A percentile compares a stretch with the other conserved stretches of the same genome.
Evolutionary conservation across 2,113 vertebrate genomes (phyloP).

Genomic region (Alaudala cheleensis): DNA sequence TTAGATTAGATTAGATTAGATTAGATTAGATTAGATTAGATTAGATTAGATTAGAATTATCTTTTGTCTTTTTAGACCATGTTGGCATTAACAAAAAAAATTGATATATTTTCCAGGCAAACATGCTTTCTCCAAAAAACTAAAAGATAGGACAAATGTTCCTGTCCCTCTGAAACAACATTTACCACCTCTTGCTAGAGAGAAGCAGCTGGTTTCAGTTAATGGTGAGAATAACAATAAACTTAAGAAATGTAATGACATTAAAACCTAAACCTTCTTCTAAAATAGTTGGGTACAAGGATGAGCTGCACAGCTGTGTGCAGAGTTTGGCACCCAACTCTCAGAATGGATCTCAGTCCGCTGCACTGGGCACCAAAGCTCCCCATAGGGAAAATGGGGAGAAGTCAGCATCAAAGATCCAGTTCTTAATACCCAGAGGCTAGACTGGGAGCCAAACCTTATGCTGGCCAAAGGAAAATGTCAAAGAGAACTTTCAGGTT

Average conservation of each 20-base stretch:
- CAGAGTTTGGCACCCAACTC: neutral
- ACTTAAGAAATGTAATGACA: conserved; percentile 3
- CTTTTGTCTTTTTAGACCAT: conserved; percentile 20
- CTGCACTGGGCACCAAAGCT: neutral
- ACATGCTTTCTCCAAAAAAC: neutral
- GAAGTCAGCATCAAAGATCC: neutral
- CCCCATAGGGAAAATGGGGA: neutral
- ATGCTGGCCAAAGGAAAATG: neutral
- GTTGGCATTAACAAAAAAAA: conserved; percentile 2
- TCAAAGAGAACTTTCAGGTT: neutral
- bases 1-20: conserved; percentile 41
- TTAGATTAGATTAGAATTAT: conserved; percentile 25
- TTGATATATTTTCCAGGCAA: neutral
- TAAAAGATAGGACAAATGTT: neutral
- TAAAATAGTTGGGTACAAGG: neutral
- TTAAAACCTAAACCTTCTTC: neutral
- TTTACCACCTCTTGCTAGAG: neutral
- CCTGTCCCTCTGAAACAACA: neutral
- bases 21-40: conserved; percentile 40
- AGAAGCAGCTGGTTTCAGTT: conserved; percentile 43
- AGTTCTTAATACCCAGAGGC: neutral
- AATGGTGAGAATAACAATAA: conserved; percentile 10
- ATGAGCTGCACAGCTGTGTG: neutral
- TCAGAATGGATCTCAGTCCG: neutral
- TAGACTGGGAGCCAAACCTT: neutral